Evolutionary conservation across 2,113 vertebrate species (phyloP), one percentile per base, ranked within the genome.

Genomic region (Tetrao urogallus): DNA sequence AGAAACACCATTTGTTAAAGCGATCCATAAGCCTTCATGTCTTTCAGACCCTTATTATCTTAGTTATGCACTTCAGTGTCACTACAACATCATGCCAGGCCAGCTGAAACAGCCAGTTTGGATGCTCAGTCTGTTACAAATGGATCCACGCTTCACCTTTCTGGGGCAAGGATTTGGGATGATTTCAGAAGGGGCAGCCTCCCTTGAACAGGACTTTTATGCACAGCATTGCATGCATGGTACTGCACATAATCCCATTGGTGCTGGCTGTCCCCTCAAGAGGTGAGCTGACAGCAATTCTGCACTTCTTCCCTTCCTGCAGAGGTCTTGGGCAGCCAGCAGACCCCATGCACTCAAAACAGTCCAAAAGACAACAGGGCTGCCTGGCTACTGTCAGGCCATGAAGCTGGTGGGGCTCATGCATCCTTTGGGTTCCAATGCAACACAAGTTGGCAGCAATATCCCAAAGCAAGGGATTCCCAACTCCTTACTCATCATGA

Each of bases 21-120:
- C 17, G 94, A 91, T 56, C 43, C 43, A 76, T 85, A 57, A 91
- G 93, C 13, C 13, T 84, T 69, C 75, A 78, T 3, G 7, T 8
- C 54, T 87, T 89, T 92, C 67, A 91, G 72, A 88, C 57, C 79
- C 83, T 38, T 86, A 38, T 60, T 43, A 65, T 75, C 67, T n/a
- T 54, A 66, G 45, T 7, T 22, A 82, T 89, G 75, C 47, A 13
- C 30, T 57, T 60, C 60, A 11, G 6, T 67, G 81, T 27, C 50
- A n/a, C 28, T 71, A 22, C 47, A 48, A 6, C 45, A 64, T 45
- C 25, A 2, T n/a, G 30, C 21, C 34, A 27, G 21, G 10, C 52
- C 75, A 86, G 50, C 30, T 6, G 4, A 64, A 47, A 14, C 27
- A 40, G 13, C 6, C 32, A 54, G 11, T 18, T 8, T 50, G 64